A percentile compares a stretch with the other conserved stretches of the same genome.
These are phyloP conservation scores for Stegodyphus dumicola DNA, from an alignment of 1,140 invertebrate genomes.

Conservation along the genomic window DNA sequence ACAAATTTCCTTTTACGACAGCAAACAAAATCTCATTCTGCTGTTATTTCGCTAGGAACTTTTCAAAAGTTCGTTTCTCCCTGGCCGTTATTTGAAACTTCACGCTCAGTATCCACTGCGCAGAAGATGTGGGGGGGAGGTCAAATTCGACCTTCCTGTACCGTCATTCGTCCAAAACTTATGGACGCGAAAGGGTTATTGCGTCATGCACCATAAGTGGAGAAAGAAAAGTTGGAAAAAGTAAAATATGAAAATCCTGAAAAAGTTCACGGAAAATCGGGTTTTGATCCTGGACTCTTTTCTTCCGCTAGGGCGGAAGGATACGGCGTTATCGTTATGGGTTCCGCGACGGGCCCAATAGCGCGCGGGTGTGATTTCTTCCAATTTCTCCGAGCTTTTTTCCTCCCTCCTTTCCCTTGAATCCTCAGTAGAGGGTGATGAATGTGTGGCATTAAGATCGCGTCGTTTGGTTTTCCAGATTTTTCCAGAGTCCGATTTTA, in stretches of 20 bases:
- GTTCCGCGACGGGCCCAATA: conserved; percentile 25
- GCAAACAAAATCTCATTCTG: too few relatives aligned
- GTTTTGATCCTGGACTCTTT: conserved; percentile 57
- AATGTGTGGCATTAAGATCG: conserved; percentile 58
- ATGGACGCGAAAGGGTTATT: conserved; percentile 55
- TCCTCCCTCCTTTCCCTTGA: conserved; percentile 2
- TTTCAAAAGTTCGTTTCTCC: not conserved
- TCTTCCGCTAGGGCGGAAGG: conserved; percentile 29
- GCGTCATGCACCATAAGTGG: conserved; percentile 57
- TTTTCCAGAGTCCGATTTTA: conserved; percentile 58
- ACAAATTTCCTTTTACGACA: too few relatives aligned
- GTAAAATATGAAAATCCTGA: conserved; percentile 60
- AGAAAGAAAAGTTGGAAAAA: conserved; percentile 45
- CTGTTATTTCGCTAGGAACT: too few relatives aligned
- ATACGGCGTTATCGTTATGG: conserved; percentile 57
- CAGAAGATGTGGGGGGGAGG: not conserved
- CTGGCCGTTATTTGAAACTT: not conserved
- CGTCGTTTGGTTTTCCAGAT: conserved; percentile 53
- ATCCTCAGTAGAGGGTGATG: conserved; percentile 39
- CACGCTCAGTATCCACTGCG: not conserved
- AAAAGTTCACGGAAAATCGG: conserved; percentile 60
- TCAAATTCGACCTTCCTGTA: not conserved
- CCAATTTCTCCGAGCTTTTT: conserved; percentile 21
- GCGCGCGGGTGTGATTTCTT: conserved; percentile 34
- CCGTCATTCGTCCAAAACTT: not conserved